Base-by-base conservation (phyloP, 64 coral and sea anemone species). In the Montipora sp. region DNA sequence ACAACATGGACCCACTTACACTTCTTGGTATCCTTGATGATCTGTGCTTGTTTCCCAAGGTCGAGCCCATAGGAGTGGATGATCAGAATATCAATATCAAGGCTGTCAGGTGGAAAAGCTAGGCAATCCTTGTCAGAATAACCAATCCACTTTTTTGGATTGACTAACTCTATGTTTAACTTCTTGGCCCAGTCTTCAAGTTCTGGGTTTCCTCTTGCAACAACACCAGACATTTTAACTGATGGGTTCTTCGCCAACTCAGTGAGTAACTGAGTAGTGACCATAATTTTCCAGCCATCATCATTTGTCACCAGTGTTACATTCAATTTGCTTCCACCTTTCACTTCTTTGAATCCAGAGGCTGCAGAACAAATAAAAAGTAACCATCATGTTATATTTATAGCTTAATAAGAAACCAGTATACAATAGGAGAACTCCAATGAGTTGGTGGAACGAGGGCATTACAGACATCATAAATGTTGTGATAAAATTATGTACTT, bases 1-100 rank as follows among this genome's bases (percentile, higher is more conserved):
- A 89, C 51, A 61, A 89, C 75, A 48, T 89, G 74, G 48, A 89
- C n/a, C 55, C 75, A 78, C 75, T 60, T 89, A 3, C 87, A 89
- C 3, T 89, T 59, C 61, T 61, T 66, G 14, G 3, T n/a, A 20
- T n/a, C 14, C 43, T 78, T 46, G 3, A 60, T 59, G 19, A 47
- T 3, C 43, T 78, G 87, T 10, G 75, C 75, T 47, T 89, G 74
- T 50, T 47, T 19, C 1, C 55, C 77, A 11, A 78, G 53, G 16
- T 77, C 16, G 47, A 12, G 50, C 8, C 74, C 55, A 89, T 84
- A 68, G 2, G 81, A 69, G 16, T 78, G 74, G 0, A 76, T 67
- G 18, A 89, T 45, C 14, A 89, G 18, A 50, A 78, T 8, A 67
- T 89, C 77, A 76, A 78, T 68, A 13, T 76, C 74, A 24, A 89